Evolutionary conservation across 2,888 invertebrate genomes (phyloP), one percentile per base, ranked within the genome.

Genomic region (Drosophila rellima): DNA sequence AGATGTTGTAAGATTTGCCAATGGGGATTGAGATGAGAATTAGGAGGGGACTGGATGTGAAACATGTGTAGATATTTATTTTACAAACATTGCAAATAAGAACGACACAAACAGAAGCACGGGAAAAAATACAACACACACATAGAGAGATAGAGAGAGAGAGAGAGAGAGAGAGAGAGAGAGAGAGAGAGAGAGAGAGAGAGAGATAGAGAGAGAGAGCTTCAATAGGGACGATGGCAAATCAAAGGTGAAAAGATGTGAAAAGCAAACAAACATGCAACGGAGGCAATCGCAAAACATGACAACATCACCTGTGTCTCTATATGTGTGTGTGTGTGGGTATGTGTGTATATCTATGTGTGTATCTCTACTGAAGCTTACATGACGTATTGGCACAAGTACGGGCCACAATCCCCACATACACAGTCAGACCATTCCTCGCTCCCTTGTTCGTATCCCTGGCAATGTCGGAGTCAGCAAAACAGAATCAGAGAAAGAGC

Each of bases 211-310:
- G 26, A 39, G 8, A 26, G 5, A 47, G 11, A 23, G 13, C 17
- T 44, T 6, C 29, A 13, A 18, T n/a, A 8, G 39, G 55, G 17
- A 18, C 62, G 61, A 66, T 63, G 17, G 45, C 71, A 86, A 88
- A 80, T 89, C 75, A 81, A 78, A 89, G 66, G 82, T 78, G 72
- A 84, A 87, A 74, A 89, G 71, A 80, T 74, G 74, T 57, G 74
- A 68, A 80, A 84, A 64, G 72, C 74, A 83, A 87, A 78, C 60
- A 74, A 48, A 62, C 76, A 35, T 64, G 60, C 51, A 62, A 56
- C 33, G 37, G 40, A 15, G 42, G 29, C 56, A 42, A 18, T 37
- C 56, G 56, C 70, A 70, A 47, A 70, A 50, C 54, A 50, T 44
- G 55, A 29, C 69, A 55, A 40, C 47, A 23, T 11, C 33, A 54